Conservation (phyloP, 2,797 vertebrate genomes). For the Lagorchestes hirsutus region DNA sequence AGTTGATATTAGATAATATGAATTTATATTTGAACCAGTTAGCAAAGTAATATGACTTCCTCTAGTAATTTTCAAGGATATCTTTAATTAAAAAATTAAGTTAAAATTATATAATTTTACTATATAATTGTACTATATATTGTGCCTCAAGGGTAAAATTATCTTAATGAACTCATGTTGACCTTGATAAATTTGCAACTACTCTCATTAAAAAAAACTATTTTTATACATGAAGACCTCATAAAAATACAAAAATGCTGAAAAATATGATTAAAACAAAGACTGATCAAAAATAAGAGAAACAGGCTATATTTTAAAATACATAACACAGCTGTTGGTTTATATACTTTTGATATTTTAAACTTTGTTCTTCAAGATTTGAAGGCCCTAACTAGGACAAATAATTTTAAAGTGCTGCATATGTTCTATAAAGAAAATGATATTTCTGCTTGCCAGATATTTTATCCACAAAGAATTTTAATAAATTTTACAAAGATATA, state of each 20-base stretch:
- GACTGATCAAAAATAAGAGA: background rate
- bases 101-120: background rate
- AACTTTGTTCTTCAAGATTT: background rate
- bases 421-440: background rate
- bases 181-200: background rate
- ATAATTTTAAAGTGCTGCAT: background rate
- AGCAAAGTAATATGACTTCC: background rate
- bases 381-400: background rate
- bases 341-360: background rate
- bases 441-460: background rate
- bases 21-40: background rate
- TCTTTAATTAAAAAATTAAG: background rate
- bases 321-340: background rate
- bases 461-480: background rate
- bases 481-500: slow-evolving; percentile 3
- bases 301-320: background rate
- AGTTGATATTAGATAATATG: background rate
- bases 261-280: background rate
- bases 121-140: background rate
- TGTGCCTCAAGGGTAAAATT: background rate
- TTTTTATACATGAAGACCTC: background rate
- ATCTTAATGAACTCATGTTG: background rate
- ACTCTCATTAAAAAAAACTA: background rate
- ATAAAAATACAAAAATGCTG: background rate
- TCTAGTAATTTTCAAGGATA: background rate